Evolutionary conservation across 2,113 vertebrate genomes (phyloP), one percentile per base, ranked within the genome.

Genomic region (Struthidea cinerea): DNA sequence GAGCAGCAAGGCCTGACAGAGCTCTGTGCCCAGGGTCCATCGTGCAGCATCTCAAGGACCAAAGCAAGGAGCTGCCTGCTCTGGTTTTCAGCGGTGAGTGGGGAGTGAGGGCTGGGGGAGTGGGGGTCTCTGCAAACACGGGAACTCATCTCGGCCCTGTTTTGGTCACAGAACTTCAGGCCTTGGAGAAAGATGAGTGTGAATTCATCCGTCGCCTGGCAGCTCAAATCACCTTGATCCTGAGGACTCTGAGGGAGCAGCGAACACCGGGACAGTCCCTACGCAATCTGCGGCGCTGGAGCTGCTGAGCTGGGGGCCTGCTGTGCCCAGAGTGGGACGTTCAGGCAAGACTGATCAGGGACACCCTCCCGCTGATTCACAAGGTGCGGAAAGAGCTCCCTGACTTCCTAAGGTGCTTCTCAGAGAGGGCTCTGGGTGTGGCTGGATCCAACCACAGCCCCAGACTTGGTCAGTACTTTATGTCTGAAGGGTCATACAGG

Each of bases 281-380:
- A 3, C 2, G 10, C 3, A 3, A 30, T 4, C 18, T 27, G 37
- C 7, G 22, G n/a, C 1, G 6, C 46, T 39, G 56, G 16, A 8
- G 7, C 44, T 1, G 4, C 75, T 50, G 42, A 47, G 56, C n/a
- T 33, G 39, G 52, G 70, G 17, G 39, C 13, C 46, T 46, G 46
- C 22, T 46, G 20, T 46, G 46, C 46, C 39, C 22, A 42, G 16
- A n/a, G 30, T 16, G 32, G 52, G 17, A 56, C 70, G 21, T 21
- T n/a, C 39, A 74, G 52, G 52, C 39, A 27, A 20, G 52, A 20
- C 39, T 56, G 39, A 26, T 11, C 17, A 33, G 30, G 39, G 39
- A n/a, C 23, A 55, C 12, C 39, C 50, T 55, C 50, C 69, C 1
- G 5, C 30, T 73, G 52, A 20, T 14, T 42, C 50, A 41, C 50